Base-by-base conservation (phyloP, 2,888 invertebrate genomes). In the Apodemia mormo region DNA sequence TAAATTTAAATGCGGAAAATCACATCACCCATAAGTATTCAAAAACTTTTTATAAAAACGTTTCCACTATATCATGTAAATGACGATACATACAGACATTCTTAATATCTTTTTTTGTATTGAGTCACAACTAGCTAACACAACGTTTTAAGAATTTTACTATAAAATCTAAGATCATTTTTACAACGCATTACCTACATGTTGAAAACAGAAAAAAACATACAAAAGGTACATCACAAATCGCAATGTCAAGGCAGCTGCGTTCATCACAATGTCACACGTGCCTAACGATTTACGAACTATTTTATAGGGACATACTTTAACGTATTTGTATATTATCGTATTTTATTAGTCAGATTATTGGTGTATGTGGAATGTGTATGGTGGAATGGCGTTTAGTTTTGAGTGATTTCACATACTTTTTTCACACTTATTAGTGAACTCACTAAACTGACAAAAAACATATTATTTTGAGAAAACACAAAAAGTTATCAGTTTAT, bases 191-290 rank as follows among this genome's bases (percentile, higher is more conserved):
- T n/a, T 52, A 52, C n/a, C n/a, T 52, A 52, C n/a, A 12, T 52
- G 52, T n/a, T 52, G 52, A 12, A 52, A 6, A 12, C 52, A 52
- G n/a, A 52, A 52, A 40, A 22, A 52, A 45, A 45, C 45, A 45
- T 45, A 52, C 52, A 61, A 61, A 61, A 33, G 14, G 7, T 6
- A 12, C 61, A 70, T 68, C 65, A 73, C 74, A 78, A 73, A 74
- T 71, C 72, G 76, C 77, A 76, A 75, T 76, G 79, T 78, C 80
- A 81, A 77, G 81, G 82, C 87, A 88, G 88, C 87, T 88, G 88
- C 83, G 79, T 75, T 70, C 68, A 78, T 61, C 61, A 61, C 61
- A 33, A 8, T 1, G 33, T 73, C 75, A 77, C 80, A 82, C 80
- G 79, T 80, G 79, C 77, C 14, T 64, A 14, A 37, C 14, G n/a